Evolutionary conservation across 2,888 invertebrate species (phyloP), one percentile per base, ranked within the genome.

Genomic region (Candidula unifasciata): DNA sequence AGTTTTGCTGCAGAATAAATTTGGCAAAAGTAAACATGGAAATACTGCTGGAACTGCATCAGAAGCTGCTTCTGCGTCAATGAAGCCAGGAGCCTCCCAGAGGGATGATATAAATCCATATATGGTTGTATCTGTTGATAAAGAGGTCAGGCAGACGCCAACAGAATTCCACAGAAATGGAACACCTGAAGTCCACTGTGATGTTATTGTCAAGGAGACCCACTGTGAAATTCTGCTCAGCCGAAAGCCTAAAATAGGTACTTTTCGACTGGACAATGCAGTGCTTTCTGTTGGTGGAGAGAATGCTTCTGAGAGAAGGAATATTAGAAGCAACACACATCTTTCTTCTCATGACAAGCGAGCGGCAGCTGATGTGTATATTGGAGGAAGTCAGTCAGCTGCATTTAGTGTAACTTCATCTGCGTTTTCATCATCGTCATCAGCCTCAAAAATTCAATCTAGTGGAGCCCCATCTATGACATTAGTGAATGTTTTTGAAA

Each of bases 91-190:
- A 16, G 3, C 21, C 3, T 3, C 27, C n/a, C n/a, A 44, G n/a
- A 68, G 44, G 30, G 79, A 66, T 79, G 69, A 69, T n/a, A 76
- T 84, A 54, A 85, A 81, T 27, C 87, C 88, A 0, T 87, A 87
- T 79, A 87, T 87, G 87, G 86, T 88, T 13, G 88, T 88, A 8
- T 84, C 87, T 16, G 73, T 84, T 44, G 87, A 87, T 24, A 71
- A 74, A 10, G 84, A 82, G 16, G 82, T 85, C 80, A 66, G 84
- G 1, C 77, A 78, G 44, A 79, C 82, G 35, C 86, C 78, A 44
- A 77, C 77, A 27, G 52, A 85, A 27, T 73, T 79, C 24, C 85
- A 82, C n/a, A 80, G 85, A 54, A 71, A 83, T 10, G 84, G 85
- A 54, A 77, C 80, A 30, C 60, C 85, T 35, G 80, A 82, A 57